Base-by-base conservation (phyloP, 1,140 invertebrate species). In the Brachionus rotundiformis region DNA sequence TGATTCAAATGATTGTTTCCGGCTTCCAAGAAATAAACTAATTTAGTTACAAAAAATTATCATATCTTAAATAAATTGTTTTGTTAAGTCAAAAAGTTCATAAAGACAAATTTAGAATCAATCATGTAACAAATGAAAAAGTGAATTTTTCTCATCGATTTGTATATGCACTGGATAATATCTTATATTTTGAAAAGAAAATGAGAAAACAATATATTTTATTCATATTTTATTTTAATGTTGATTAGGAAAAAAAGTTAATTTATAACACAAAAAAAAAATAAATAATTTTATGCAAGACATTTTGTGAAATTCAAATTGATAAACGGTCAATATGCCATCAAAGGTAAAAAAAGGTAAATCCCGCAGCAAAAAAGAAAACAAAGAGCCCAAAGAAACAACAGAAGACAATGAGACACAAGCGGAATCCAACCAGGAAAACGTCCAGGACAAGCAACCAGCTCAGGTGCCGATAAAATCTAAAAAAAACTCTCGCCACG, bases 151-250 rank as follows among this genome's bases (percentile, higher is more conserved):
- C 13, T 6, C 13, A 54, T n/a, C 5, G 3, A 54, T 29, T 13
- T 29, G 11, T 63, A 29, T 54, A 54, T 5, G 47, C 8, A 23
- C 47, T 54, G 29, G 23, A 27, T 1, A 29, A 27, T 13, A 27
- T 63, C 29, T 63, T 25, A 63, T 29, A 29, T 63, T 63, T 63
- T 63, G 25, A 63, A 63, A 63, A n/a, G n/a, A n/a, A 63, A 27
- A 25, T 29, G 61, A 63, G 61, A 63, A 63, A 33, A 63, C 25
- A 27, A 27, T 29, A 29, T 63, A n/a, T 33, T 68, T 68, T 31
- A 68, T 68, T 68, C 63, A 68, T 68, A 68, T 68, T 68, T 68
- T 68, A 68, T 68, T 68, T 68, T 33, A 36, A 36, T 68, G 27
- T 36, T 68, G 31, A 36, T 33, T 33, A 63, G 33, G 16, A 68